Conservation (phyloP, 2,888 invertebrate species). For the Tinea trinotella region DNA sequence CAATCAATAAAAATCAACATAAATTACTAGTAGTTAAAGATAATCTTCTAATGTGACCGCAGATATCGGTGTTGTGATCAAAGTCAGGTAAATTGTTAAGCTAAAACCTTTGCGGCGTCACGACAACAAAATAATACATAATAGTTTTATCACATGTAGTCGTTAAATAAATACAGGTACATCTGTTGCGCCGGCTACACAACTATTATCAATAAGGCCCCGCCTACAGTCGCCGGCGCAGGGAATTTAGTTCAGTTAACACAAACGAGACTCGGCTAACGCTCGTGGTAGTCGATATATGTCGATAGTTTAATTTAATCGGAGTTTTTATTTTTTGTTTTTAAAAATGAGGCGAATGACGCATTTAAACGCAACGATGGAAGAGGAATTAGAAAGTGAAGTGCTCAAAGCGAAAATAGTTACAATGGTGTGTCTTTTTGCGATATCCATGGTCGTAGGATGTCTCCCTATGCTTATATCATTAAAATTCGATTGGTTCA, state of each 20-base stretch:
- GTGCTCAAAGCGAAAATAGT: slow-evolving; percentile 81
- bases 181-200: neutral
- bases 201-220: slow-evolving; percentile 12
- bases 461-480: slow-evolving; percentile 81
- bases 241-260: slow-evolving; percentile 16
- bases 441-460: slow-evolving; percentile 83
- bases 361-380: slow-evolving; percentile 16
- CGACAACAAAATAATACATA: neutral
- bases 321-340: neutral
- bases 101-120: neutral
- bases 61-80: neutral
- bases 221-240: slow-evolving; percentile 18
- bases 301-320: neutral
- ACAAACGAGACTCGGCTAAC: neutral
- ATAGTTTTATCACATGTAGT: neutral
- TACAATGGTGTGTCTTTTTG: slow-evolving; percentile 83
- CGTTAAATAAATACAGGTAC: slow-evolving; percentile 10
- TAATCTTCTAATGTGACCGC: neutral
- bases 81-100: neutral
- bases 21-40: no score
- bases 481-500: slow-evolving; percentile 76
- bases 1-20: no score
- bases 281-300: neutral
- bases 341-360: neutral
- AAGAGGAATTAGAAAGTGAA: slow-evolving; percentile 34